Conservation (phyloP, 2,888 invertebrate species). For the Eristalinus sepulchralis region DNA sequence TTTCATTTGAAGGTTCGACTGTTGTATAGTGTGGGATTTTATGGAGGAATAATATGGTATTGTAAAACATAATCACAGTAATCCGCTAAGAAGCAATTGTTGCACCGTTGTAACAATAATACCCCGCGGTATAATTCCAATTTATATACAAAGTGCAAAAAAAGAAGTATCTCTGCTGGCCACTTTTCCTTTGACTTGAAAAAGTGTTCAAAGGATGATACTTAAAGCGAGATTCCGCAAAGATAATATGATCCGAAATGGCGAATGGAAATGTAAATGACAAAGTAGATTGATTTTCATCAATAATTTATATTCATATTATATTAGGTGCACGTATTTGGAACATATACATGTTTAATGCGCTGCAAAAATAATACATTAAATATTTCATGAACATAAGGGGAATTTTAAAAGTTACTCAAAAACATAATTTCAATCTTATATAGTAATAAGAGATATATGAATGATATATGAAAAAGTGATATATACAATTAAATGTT, state of each 20-base stretch:
- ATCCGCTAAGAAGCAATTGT: conserved; percentile 66
- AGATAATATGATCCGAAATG: neutral
- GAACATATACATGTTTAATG: too few relatives aligned
- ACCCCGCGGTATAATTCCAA: conserved; percentile 46
- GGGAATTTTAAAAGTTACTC: too few relatives aligned
- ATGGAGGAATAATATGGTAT: neutral
- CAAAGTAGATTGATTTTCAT: neutral
- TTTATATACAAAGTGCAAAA: conserved; percentile 20
- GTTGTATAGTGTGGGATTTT: conserved; percentile 7
- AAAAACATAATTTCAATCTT: too few relatives aligned
- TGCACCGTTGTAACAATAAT: conserved; percentile 60
- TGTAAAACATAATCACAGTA: conserved; percentile 31
- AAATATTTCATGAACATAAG: too few relatives aligned
- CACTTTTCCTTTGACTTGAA: neutral
- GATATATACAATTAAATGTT: too few relatives aligned
- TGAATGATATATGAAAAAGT: neutral
- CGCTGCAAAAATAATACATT: too few relatives aligned
- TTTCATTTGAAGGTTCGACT: neutral
- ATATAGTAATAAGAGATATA: too few relatives aligned
- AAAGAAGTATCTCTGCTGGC: conserved; percentile 6
- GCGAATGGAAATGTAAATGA: neutral
- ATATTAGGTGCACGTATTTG: too few relatives aligned
- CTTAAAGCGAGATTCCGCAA: neutral
- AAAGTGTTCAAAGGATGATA: neutral
- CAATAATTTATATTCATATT: too few relatives aligned